Conservation (phyloP, 1,140 invertebrate genomes). For the Zaprionus ghesquierei region DNA sequence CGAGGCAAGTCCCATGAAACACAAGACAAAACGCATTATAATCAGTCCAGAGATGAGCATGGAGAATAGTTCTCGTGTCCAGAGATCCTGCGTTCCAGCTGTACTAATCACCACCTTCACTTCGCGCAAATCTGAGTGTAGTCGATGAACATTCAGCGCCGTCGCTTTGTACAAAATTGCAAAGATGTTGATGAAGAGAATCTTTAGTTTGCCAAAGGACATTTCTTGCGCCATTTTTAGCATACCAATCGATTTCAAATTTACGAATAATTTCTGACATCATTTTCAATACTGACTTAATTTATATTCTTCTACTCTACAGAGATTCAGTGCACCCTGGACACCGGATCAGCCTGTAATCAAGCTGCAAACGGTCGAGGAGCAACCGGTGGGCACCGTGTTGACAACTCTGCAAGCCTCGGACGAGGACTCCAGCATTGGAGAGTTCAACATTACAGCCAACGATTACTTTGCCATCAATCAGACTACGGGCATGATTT, state of each 20-base stretch:
- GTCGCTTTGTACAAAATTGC: constrained; percentile 59
- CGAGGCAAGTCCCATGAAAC: constrained; percentile 54
- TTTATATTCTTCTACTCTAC: too few relatives aligned
- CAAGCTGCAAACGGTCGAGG: constrained; percentile 90
- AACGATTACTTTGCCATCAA: constrained; percentile 91
- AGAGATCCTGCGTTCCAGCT: constrained; percentile 35
- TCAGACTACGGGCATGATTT: constrained; percentile 90
- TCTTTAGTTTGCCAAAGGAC: constrained; percentile 39
- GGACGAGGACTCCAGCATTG: constrained; percentile 92
- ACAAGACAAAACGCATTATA: constrained; percentile 54
- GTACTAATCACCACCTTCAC: constrained; percentile 38
- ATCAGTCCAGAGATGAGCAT: constrained; percentile 45
- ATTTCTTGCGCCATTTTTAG: constrained; percentile 21
- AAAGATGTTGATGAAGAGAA: constrained; percentile 66
- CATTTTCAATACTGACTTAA: background rate
- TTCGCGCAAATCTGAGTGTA: constrained; percentile 48
- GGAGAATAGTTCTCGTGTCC: constrained; percentile 51
- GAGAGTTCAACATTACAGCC: constrained; percentile 85
- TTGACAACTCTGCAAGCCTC: constrained; percentile 91
- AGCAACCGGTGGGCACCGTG: constrained; percentile 91
- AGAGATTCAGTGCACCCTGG: constrained; percentile 88
- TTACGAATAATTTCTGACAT: background rate
- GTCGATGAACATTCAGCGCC: constrained; percentile 51
- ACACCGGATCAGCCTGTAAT: constrained; percentile 88
- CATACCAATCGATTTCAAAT: background rate